Evolutionary conservation across 1,140 invertebrate genomes (phyloP).

Genomic region (Anadara kagoshimensis): DNA sequence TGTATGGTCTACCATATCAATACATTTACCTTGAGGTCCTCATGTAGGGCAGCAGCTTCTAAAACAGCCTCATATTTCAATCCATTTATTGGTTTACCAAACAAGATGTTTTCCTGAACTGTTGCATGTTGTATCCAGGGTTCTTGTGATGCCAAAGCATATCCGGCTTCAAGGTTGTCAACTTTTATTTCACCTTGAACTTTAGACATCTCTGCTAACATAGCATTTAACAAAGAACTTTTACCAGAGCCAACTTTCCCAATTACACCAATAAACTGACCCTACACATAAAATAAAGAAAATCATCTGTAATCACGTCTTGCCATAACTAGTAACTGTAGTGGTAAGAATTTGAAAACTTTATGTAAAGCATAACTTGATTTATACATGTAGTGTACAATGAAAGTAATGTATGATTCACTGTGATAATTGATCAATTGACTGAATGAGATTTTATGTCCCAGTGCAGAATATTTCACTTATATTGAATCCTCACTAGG

Average conservation of each 20-base stretch:
- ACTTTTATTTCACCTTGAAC: conserved; percentile 55
- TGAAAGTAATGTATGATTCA: too few relatives aligned
- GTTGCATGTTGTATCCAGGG: conserved; percentile 94
- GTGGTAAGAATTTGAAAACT: too few relatives aligned
- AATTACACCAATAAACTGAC: conserved; percentile 69
- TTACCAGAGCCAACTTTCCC: conserved; percentile 74
- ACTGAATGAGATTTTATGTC: too few relatives aligned
- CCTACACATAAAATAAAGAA: conserved; percentile 49
- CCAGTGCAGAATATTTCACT: too few relatives aligned
- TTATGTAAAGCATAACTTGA: too few relatives aligned
- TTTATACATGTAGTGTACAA: too few relatives aligned
- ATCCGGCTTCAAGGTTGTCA: conserved; percentile 44
- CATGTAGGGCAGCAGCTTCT: conserved; percentile 87
- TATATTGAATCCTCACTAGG: too few relatives aligned
- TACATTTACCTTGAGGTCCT: conserved; percentile 79
- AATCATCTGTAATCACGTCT: not conserved
- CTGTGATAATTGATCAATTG: too few relatives aligned
- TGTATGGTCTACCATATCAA: not conserved
- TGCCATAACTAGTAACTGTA: too few relatives aligned
- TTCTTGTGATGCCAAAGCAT: conserved; percentile 86
- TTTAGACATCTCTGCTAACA: conserved; percentile 70
- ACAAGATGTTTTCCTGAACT: conserved; percentile 94
- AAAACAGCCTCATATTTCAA: conserved; percentile 83
- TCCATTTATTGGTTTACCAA: conserved; percentile 87
- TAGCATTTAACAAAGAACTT: conserved; percentile 64